phyloP scores from a whole-genome alignment of 2,888 invertebrate genomes.

The Microctonus brassicae region DNA sequence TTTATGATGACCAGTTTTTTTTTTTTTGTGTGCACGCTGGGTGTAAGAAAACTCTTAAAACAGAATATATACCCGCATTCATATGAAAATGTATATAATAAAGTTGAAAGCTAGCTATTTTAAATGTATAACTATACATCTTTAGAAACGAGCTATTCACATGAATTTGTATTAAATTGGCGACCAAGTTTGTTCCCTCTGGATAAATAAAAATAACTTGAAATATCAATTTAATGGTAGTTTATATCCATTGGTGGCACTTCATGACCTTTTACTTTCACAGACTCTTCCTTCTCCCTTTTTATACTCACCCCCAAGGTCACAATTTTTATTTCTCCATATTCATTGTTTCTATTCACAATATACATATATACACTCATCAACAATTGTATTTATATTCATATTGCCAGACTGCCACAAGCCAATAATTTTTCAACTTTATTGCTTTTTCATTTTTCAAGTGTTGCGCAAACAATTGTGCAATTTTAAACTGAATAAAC shows the following conservation, averaged over 20 bases:
- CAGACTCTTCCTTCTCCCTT: no score
- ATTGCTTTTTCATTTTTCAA: conserved; percentile 51
- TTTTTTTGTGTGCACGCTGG: no score
- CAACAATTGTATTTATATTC: conserved; percentile 15
- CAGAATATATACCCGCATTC: neutral
- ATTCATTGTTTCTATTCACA: neutral
- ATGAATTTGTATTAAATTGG: conserved; percentile 62
- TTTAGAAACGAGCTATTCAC: neutral
- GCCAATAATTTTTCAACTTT: conserved; percentile 41
- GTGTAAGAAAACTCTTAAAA: neutral
- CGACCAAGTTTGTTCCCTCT: conserved; percentile 53
- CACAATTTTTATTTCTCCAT: conserved; percentile 1
- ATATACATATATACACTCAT: neutral
- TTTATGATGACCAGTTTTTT: no score
- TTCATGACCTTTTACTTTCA: conserved; percentile 3
- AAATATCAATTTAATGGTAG: conserved; percentile 56
- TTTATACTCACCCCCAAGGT: conserved; percentile 12
- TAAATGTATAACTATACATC: conserved; percentile 10
- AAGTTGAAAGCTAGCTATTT: neutral
- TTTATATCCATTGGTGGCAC: conserved; percentile 29
- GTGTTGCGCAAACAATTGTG: conserved; percentile 53
- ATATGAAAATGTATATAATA: no score
- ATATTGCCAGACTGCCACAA: conserved; percentile 11
- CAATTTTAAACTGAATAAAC: conserved; percentile 44
- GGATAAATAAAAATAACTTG: conserved; percentile 57